A percentile compares a stretch with the other conserved stretches of the same genome.
Conservation (phyloP, 2,888 invertebrate species). For the Phengaris arion region DNA sequence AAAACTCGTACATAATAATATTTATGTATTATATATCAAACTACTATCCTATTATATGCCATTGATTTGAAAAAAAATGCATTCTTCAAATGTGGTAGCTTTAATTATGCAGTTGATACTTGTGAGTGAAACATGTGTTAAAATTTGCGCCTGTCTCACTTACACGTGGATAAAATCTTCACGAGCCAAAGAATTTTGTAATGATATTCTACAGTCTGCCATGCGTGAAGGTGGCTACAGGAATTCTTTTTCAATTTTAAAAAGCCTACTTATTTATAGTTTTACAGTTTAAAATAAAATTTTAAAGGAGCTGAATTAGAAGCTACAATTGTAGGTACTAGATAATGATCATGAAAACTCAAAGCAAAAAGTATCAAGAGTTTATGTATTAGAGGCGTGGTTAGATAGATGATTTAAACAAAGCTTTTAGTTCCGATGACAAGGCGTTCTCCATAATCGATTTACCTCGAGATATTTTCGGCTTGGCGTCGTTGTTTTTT, state of each 20-base stretch:
- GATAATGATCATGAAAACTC: not conserved
- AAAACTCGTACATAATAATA: too few relatives aligned
- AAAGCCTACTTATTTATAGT: not conserved
- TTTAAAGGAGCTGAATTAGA: too few relatives aligned
- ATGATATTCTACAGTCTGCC: slow-evolving; percentile 25
- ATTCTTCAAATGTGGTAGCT: too few relatives aligned
- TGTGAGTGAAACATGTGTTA: not conserved
- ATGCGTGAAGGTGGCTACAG: slow-evolving; percentile 13
- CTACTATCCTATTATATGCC: too few relatives aligned
- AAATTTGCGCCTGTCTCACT: slow-evolving; percentile 21
- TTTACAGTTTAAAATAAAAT: too few relatives aligned
- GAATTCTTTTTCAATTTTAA: not conserved
- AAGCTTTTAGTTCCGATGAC: slow-evolving; percentile 70
- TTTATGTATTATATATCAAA: too few relatives aligned
- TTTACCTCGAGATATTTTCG: slow-evolving; percentile 40
- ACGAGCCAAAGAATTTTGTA: slow-evolving; percentile 15
- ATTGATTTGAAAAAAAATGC: too few relatives aligned
- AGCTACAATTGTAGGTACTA: not conserved
- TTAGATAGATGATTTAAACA: slow-evolving; percentile 64
- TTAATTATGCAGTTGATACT: not conserved
- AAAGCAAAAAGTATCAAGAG: slow-evolving; percentile 20
- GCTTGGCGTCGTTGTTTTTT: slow-evolving; percentile 52
- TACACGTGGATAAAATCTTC: slow-evolving; percentile 13
- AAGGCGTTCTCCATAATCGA: slow-evolving; percentile 46
- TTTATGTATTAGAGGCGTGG: slow-evolving; percentile 50